Evolutionary conservation across 2,113 vertebrate genomes (phyloP), one percentile per base, ranked within the genome.

Genomic region (Oryzias javanicus): DNA sequence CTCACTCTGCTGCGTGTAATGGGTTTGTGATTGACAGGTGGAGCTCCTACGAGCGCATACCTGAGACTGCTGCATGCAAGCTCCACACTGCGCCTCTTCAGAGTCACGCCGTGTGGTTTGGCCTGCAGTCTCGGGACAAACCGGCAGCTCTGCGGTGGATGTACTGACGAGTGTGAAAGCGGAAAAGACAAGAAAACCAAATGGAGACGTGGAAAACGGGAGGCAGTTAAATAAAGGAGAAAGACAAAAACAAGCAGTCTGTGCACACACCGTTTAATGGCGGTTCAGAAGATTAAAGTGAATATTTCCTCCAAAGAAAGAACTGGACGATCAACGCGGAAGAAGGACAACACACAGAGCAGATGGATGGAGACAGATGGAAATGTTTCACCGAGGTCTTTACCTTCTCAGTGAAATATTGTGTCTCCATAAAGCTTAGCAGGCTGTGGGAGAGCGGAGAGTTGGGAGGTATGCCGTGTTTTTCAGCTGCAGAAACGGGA

Each of bases 401-500:
- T 35, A 60, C 64, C 48, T 69, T 56, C 72, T 49, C 52, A 3
- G 64, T 68, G 69, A 83, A 61, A 70, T 53, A 51, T 14, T 47
- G 57, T 16, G 6, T 70, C 70, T 70, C 61, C 27, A 56, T 47
- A 35, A 60, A 64, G 60, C 18, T 57, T 6, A 47, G 55, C 13
- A 52, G 64, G 61, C 51, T 24, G 64, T 59, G 70, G 64, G 81
- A 66, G 64, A 17, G 14, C 56, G 20, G 40, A 67, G 59, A 60
- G 72, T 52, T 59, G 64, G 70, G 73, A 78, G 64, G 79, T 83
- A 66, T 69, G 67, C 49, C 14, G 49, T 60, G 29, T 61, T 67
- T 70, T 70, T 80, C 64, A 65, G 56, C 46, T 27, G 66, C 73
- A 69, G 70, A 80, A 82, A 85, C 80, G 80, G 76, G 78, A 81